These are phyloP conservation scores for Xestia ashworthii DNA, from an alignment of 2,888 invertebrate genomes.

Conservation along the genomic window DNA sequence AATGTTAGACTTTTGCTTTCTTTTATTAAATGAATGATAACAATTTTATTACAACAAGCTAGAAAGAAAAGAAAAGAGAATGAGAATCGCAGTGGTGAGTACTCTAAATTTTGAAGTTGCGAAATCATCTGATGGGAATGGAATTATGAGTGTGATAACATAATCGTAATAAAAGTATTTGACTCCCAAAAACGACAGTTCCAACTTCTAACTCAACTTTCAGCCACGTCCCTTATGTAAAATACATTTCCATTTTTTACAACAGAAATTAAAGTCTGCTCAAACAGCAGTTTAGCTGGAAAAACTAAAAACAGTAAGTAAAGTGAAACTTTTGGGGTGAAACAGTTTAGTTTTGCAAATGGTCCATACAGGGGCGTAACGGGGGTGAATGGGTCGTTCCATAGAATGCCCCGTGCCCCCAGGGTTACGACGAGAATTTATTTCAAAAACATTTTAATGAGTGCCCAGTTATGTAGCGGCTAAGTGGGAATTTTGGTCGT, in stretches of 20 bases:
- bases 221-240: not conserved
- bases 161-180: not conserved
- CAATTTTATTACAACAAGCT: not conserved
- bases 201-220: not conserved
- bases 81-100: not conserved
- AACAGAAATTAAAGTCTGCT: constrained; percentile 15
- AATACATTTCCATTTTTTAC: constrained; percentile 2
- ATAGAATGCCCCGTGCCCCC: constrained; percentile 28
- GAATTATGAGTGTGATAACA: not conserved
- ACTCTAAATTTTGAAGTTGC: not conserved
- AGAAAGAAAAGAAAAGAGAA: not conserved
- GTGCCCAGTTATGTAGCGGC: constrained; percentile 40
- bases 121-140: not conserved
- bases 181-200: not conserved
- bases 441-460: constrained; percentile 59
- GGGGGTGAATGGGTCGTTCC: constrained; percentile 44
- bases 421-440: constrained; percentile 50
- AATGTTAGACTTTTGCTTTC: not conserved
- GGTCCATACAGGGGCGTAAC: constrained; percentile 50
- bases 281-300: constrained; percentile 21
- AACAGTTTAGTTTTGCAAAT: constrained; percentile 54
- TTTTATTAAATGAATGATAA: not conserved
- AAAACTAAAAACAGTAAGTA: constrained; percentile 37
- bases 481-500: constrained; percentile 35
- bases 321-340: constrained; percentile 44